Conservation (phyloP, 2,113 vertebrate species). For the Nyctereutes procyonoides region DNA sequence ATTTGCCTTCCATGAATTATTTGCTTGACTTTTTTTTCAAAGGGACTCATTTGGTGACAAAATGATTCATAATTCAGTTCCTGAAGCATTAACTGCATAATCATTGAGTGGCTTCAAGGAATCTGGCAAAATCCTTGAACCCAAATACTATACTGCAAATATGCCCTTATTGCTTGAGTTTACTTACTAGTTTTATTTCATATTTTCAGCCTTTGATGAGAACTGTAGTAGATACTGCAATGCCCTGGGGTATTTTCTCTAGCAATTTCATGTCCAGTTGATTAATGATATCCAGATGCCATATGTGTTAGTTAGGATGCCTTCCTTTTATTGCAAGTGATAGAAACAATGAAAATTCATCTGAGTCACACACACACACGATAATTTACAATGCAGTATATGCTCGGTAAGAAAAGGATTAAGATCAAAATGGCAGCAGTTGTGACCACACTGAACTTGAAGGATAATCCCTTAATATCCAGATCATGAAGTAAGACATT, state of each 20-base stretch:
- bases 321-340: background rate
- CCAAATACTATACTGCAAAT: slow-evolving; percentile 6
- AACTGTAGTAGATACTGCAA: background rate
- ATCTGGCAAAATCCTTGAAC: background rate
- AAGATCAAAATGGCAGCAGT: background rate
- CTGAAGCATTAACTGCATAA: background rate
- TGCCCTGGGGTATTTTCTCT: background rate
- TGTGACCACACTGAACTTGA: background rate
- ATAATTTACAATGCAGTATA: background rate
- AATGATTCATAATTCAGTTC: slow-evolving; percentile 3
- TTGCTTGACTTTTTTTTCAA: slow-evolving; percentile 5
- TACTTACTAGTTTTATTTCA: background rate
- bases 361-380: background rate
- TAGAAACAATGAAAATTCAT: background rate
- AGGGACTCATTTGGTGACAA: background rate
- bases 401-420: background rate
- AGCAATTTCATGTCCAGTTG: background rate
- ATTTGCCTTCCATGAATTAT: background rate
- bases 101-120: background rate
- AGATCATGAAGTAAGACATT: background rate
- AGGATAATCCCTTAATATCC: background rate
- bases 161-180: background rate
- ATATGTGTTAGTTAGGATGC: background rate
- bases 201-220: background rate
- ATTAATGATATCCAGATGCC: background rate